Conservation (phyloP, 2,888 invertebrate genomes). For the Uloborus plumipes region DNA sequence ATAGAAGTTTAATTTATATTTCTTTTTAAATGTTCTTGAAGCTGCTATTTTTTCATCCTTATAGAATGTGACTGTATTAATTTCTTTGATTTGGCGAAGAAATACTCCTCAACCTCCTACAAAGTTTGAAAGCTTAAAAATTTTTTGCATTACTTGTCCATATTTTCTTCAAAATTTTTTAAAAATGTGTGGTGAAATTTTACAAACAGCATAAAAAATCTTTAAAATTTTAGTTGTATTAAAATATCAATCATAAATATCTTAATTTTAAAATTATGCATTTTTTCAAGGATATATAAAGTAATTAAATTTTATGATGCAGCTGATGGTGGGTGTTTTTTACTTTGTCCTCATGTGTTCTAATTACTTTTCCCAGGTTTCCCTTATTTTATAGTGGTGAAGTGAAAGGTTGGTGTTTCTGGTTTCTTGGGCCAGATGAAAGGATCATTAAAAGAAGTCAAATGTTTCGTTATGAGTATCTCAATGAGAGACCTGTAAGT, state of each 20-base stretch:
- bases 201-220: neutral
- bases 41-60: neutral
- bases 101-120: too few relatives aligned
- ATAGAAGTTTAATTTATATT: too few relatives aligned
- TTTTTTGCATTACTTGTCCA: too few relatives aligned
- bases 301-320: neutral
- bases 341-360: neutral
- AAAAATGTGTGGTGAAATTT: too few relatives aligned
- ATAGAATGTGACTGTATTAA: too few relatives aligned
- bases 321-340: neutral
- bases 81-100: too few relatives aligned
- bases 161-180: too few relatives aligned
- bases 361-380: constrained; percentile 17
- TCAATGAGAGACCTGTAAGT: constrained; percentile 79
- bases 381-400: constrained; percentile 39
- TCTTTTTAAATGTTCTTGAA: neutral
- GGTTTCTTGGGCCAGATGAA: constrained; percentile 87
- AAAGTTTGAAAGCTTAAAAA: too few relatives aligned
- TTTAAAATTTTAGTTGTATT: too few relatives aligned
- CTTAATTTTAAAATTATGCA: too few relatives aligned
- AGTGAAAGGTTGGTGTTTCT: constrained; percentile 77
- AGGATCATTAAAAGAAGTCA: constrained; percentile 87
- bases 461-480: constrained; percentile 79
- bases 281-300: neutral
- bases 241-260: too few relatives aligned